Evolutionary conservation across 2,888 invertebrate genomes (phyloP), one percentile per base, ranked within the genome.

Genomic region (Acronicta leporina): DNA sequence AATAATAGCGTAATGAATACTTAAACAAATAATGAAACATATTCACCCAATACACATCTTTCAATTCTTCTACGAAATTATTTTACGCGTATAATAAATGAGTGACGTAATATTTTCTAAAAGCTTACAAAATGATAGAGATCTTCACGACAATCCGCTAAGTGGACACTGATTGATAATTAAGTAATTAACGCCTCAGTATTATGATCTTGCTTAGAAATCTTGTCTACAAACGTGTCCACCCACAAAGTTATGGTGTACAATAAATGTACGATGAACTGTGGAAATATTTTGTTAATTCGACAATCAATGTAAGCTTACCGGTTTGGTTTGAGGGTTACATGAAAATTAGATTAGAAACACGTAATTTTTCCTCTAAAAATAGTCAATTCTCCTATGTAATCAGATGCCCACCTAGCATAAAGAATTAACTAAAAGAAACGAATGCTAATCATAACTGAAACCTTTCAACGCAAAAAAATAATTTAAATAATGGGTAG

Each of bases 141-240:
- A 92, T 92, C 92, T 90, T 87, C 82, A 82, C 81, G 83, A 87
- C 80, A 88, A 85, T 86, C 87, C 77, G 84, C 89, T 88, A 90
- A 87, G 79, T 87, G 87, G 82, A 87, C 84, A 85, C 77, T 79
- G 81, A 70, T 64, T 68, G 53, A 47, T 54, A 51, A 53, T 60
- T 68, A 65, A 69, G 58, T 65, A 68, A 59, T 68, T 48, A 54
- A 42, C 53, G 54, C 57, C 75, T 30, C 35, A 43, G 53, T 53
- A 46, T 63, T 16, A 33, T 15, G 35, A 42, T 48, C 30, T 49
- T 50, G n/a, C 43, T 15, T 35, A 13, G 33, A 59, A 61, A 38
- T 53, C 16, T n/a, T n/a, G n/a, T n/a, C 14, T 30, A 25, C n/a
- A 56, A 41, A 53, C 42, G 47, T 54, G 74, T 43, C 47, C 50